Base-by-base conservation (phyloP, 92 coral and sea anemone species). In the Epizoanthus scotinus region DNA sequence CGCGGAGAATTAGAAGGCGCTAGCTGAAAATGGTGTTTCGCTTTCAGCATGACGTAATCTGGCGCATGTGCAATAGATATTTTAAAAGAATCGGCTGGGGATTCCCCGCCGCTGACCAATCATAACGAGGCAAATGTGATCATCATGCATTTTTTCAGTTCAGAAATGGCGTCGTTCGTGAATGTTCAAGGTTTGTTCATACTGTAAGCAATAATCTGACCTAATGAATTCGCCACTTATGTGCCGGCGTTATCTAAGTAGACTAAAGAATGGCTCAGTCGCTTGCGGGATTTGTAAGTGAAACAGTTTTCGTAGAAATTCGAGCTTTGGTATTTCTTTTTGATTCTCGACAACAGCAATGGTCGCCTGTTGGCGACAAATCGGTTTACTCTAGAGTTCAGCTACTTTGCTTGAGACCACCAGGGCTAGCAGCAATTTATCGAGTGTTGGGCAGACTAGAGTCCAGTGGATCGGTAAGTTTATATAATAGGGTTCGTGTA, bases 401-500 rank as follows among this genome's bases (percentile, higher is more conserved):
- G 10, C 73, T 92, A 0, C 31, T 92, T 5, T 69, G 75, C 28
- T 40, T 50, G 19, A 81, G 78, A 10, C 66, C 53, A 21, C 38
- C 64, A 47, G 85, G 70, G 31, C 44, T 68, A 40, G 64, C 66
- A 2, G 49, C 69, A 6, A 1, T 24, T 29, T 89, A 82, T 81
- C 74, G 85, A 75, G 63, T 92, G 8, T 53, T 75, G 5, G 97
- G 88, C 8, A 82, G 84, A 9, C 81, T 89, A 22, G 91, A 87
- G 78, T 64, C 69, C 1, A 72, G 79, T 20, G 91, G 91, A 86
- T 49, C 57, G 91, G 96, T 91, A 81, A 89, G 93, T 54, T 63
- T 18, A 44, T 5, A 17, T n/a, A 36, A 38, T 44, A 2, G 10
- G 14, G 14, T 44, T 8, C 14, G 52, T 8, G 14, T 9, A 44